Base-by-base conservation (phyloP, 2,888 invertebrate genomes). In the Leistus spinibarbis region DNA sequence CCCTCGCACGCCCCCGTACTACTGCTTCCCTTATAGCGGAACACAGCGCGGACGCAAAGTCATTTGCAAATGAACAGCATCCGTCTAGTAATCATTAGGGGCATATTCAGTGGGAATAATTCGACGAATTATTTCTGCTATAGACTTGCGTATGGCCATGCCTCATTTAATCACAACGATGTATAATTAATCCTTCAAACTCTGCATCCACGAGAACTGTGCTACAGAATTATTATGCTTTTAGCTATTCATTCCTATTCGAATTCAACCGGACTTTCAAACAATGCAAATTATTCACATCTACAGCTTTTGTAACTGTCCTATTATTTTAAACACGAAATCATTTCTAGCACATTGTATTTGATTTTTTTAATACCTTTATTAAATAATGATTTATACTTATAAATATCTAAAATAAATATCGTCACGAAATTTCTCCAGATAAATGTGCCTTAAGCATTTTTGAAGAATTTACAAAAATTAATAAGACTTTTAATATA, bases 61-160 rank as follows among this genome's bases (percentile, higher is more conserved):
- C 84, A 84, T 85, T 85, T 85, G 85, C 85, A 85, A 85, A 85
- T 85, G 85, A 85, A 84, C 85, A 84, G 82, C 82, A 81, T 83
- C 82, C 81, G 82, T 81, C 82, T 82, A 82, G 82, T 82, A 84
- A 84, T 84, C 84, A 84, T 84, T 84, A 83, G 84, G 84, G 84
- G 83, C 84, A 85, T 85, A 85, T 85, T 85, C 85, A 84, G 82
- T 79, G 82, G 83, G 84, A 83, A 85, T 84, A 84, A 85, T 85
- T 85, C 82, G 82, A 78, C 82, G 81, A 83, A 84, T 84, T 83
- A 84, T 84, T 83, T 84, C 81, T 79, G 78, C 78, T 76, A 76
- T 70, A 76, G 70, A 75, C 57, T 60, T 56, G n/a, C 69, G 68
- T 75, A 75, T 75, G 69, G 75, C 69, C 64, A 68, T 69, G 75